These are phyloP conservation scores for Phoenoteleia sp. DNA, from an alignment of 2,888 invertebrate genomes.

Conservation along the genomic window DNA sequence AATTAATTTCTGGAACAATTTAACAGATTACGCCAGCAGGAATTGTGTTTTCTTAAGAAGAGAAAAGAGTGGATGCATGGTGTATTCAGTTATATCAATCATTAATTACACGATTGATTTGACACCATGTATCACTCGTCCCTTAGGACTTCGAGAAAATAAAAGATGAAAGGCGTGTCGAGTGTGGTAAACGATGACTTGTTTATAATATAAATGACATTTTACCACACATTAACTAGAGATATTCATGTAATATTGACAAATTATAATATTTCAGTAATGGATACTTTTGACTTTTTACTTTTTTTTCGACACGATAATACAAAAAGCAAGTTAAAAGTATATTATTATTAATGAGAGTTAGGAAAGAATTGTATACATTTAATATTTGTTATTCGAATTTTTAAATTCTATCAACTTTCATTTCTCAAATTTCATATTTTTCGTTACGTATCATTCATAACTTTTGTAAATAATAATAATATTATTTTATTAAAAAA, in stretches of 20 bases:
- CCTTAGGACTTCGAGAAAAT: not conserved
- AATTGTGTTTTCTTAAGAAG: not conserved
- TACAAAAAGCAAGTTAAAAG: too few relatives aligned
- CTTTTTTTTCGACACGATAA: too few relatives aligned
- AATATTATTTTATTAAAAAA: too few relatives aligned
- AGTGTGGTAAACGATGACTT: not conserved
- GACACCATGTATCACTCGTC: slow-evolving; percentile 34
- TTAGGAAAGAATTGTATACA: too few relatives aligned
- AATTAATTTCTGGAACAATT: slow-evolving; percentile 44
- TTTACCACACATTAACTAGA: not conserved
- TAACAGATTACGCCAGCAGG: slow-evolving; percentile 17
- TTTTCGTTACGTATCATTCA: too few relatives aligned
- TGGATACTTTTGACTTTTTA: too few relatives aligned
- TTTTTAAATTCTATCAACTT: too few relatives aligned
- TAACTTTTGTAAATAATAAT: too few relatives aligned
- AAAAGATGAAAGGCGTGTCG: slow-evolving; percentile 20
- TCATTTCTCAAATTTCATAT: too few relatives aligned
- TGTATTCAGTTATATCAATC: slow-evolving; percentile 11
- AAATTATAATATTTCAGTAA: not conserved
- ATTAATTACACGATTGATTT: slow-evolving; percentile 47
- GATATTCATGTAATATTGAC: not conserved
- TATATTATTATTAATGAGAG: too few relatives aligned
- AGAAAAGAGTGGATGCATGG: not conserved
- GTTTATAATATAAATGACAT: slow-evolving; percentile 24
- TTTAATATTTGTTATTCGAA: too few relatives aligned